Evolutionary conservation across 2,888 invertebrate species (phyloP), one percentile per base, ranked within the genome.

Genomic region (Pterostichus madidus): DNA sequence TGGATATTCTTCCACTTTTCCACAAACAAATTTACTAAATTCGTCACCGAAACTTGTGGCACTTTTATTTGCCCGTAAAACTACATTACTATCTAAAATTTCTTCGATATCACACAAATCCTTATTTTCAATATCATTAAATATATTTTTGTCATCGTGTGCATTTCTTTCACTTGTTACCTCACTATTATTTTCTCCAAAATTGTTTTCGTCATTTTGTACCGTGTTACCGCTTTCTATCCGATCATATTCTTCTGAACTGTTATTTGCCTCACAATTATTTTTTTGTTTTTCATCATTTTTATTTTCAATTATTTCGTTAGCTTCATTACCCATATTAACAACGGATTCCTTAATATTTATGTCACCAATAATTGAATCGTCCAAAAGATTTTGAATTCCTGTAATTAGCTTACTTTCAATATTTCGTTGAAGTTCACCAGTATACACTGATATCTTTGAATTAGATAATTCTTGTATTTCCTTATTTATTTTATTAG

Each of bases 1-100:
- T 24, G 24, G 24, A 24, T 24, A 11, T 10, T 32, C 32, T 59
- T 15, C 35, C 39, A 39, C 39, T 39, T 46, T 68, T 68, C 11
- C 13, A 7, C 15, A 44, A 13, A 81, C 56, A 32, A 81, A 81
- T 59, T 81, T 81, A 73, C 75, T 81, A 32, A 81, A 81, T 49
- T 44, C 81, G 71, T 81, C 81, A 44, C 75, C 75, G 61, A 81
- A 81, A 73, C 68, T 68, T 32, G 52, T 53, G 11, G 53, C 10
- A 81, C 11, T 35, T 39, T 32, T 80, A 52, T n/a, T 75, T 44
- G 71, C 39, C 13, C 56, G 53, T 13, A 75, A 17, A 31, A 81
- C 75, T 13, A 81, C 75, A 61, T 32, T 61, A 75, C 81, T 46
- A 15, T 24, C 52, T 46, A 81, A 59, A n/a, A 75, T 75, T 8